These are phyloP conservation scores for Intellagama lesueurii DNA, from an alignment of 2,797 vertebrate genomes.

Conservation along the genomic window DNA sequence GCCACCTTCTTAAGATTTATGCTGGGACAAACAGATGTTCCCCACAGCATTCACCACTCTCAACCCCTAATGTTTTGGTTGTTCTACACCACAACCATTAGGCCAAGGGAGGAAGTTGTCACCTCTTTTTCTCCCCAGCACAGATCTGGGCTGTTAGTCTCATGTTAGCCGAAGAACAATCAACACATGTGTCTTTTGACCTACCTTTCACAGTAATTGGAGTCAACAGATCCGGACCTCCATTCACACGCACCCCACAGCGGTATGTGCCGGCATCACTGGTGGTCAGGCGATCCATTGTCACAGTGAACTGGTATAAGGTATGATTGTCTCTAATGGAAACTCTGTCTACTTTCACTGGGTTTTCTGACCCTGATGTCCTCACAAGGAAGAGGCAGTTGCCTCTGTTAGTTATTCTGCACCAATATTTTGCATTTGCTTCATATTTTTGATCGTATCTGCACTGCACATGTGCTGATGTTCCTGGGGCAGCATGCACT, in stretches of 20 bases:
- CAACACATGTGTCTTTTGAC: background rate
- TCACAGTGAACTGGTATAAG: background rate
- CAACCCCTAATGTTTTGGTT: background rate
- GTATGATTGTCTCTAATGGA: constrained; percentile 5
- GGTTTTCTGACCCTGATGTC: background rate
- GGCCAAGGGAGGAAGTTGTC: background rate
- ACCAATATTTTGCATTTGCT: background rate
- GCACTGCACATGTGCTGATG: background rate
- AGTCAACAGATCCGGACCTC: background rate
- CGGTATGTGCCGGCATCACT: background rate
- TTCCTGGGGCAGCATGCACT: background rate
- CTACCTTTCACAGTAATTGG: constrained; percentile 17
- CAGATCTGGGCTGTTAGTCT: background rate
- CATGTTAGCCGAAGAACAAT: background rate
- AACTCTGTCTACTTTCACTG: background rate
- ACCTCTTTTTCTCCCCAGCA: too few relatives aligned
- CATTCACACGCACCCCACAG: background rate
- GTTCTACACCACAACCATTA: background rate
- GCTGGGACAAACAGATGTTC: background rate
- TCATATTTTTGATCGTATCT: background rate
- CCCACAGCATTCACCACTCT: too few relatives aligned
- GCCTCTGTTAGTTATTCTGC: background rate
- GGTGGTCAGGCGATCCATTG: background rate
- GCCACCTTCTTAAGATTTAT: background rate
- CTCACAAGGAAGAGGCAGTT: background rate